Evolutionary conservation across 2,113 vertebrate genomes (phyloP), one percentile per base, ranked within the genome.

Genomic region (Scomber colias): DNA sequence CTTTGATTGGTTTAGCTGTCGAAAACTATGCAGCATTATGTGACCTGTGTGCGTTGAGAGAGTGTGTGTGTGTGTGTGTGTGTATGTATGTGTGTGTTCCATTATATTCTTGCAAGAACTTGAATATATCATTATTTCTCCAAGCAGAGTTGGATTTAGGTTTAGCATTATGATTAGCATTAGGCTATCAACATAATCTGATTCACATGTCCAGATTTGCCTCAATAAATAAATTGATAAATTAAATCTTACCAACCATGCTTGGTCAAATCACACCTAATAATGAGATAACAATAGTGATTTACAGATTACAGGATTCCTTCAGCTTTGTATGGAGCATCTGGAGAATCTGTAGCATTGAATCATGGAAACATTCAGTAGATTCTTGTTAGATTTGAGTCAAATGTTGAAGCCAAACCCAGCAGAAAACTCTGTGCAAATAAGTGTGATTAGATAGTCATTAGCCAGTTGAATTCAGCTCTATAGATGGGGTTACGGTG

Each of bases 1-100:
- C 35, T 82, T 50, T 82, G 79, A 88, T 86, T 82, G 67, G 77
- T 75, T 80, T 30, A 66, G 65, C 60, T 21, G 44, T 69, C 19
- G 63, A 24, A 71, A 45, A 73, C 30, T 17, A 53, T 71, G 45
- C 31, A 24, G 56, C 44, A 79, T n/a, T 14, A 44, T 19, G 17
- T 60, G 40, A 35, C 3, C 1, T 48, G n/a, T 64, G 48, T 74
- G 77, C 69, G 27, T n/a, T 54, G 5, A 53, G 5, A 53, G 30
- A 55, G 60, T 59, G 71, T 67, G 27, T 60, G 17, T 35, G 35
- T 35, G 35, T 35, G 35, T 35, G 35, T 35, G 35, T 35, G 35
- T 35, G 4, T 35, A 8, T 35, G 35, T 35, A 8, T 21, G 21
- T 59, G 6, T 35, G 30, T 50, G 44, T 50, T 54, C 3, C 40